Evolutionary conservation across 2,888 invertebrate species (phyloP).

Genomic region (Idaea dimidiata): DNA sequence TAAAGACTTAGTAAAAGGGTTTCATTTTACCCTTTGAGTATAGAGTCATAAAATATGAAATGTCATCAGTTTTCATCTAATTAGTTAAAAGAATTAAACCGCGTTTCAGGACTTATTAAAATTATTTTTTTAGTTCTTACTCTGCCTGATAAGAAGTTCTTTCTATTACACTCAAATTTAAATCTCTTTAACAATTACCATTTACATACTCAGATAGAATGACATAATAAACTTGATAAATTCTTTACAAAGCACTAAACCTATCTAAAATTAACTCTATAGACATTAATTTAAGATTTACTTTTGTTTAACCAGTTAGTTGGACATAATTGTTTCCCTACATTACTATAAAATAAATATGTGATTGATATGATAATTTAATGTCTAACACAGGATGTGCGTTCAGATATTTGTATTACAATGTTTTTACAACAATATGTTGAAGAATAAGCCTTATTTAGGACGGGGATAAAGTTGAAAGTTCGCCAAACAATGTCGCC

Average conservation of each 20-base stretch:
- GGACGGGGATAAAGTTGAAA: background rate
- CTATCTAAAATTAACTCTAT: background rate
- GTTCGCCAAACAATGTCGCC: background rate
- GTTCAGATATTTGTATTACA: conserved; percentile 9
- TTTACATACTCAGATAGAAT: conserved; percentile 3
- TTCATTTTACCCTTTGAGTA: too few species aligned
- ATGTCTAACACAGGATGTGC: conserved; percentile 46
- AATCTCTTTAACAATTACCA: background rate
- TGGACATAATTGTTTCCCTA: conserved; percentile 15
- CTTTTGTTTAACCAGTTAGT: background rate
- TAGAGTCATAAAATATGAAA: too few species aligned
- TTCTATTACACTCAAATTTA: background rate
- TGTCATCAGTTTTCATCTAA: too few species aligned
- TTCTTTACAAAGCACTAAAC: background rate
- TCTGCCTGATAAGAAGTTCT: background rate
- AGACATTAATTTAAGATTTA: background rate
- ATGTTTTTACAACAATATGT: conserved; percentile 13
- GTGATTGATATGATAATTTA: conserved; percentile 62
- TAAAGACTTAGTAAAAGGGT: too few species aligned
- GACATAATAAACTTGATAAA: conserved; percentile 1
- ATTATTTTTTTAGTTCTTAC: too few species aligned
- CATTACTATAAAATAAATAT: conserved; percentile 36
- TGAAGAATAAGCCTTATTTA: background rate
- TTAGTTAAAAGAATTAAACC: too few species aligned
- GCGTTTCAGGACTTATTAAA: too few species aligned